phyloP scores from a whole-genome alignment of 2,797 vertebrate species.

The Sebastolobus alascanus region DNA sequence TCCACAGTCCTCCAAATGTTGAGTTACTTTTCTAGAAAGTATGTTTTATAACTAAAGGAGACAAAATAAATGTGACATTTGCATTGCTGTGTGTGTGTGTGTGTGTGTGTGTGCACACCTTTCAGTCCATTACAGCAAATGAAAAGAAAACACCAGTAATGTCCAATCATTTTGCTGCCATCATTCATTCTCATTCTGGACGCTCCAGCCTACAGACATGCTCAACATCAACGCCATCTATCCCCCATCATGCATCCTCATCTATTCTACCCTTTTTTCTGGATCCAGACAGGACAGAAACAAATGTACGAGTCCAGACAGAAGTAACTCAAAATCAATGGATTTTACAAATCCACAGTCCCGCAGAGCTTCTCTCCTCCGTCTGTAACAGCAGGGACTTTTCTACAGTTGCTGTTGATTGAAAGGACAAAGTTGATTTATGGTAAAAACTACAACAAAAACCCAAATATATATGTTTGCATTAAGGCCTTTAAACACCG shows the following conservation, averaged over 20 bases:
- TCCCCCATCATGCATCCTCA: slow-evolving; percentile 34
- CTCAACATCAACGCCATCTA: slow-evolving; percentile 19
- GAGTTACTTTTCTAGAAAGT: neutral
- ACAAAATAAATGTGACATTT: slow-evolving; percentile 48
- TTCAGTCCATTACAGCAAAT: slow-evolving; percentile 61
- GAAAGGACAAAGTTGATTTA: neutral
- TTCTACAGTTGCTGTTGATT: neutral
- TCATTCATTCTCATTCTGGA: slow-evolving; percentile 57
- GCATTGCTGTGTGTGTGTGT: neutral
- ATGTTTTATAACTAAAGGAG: slow-evolving; percentile 17
- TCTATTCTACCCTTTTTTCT: slow-evolving; percentile 34
- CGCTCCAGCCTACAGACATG: slow-evolving; percentile 13
- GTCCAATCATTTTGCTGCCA: slow-evolving; percentile 50
- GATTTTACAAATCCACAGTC: neutral
- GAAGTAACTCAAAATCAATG: slow-evolving; percentile 30
- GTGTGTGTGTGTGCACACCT: neutral
- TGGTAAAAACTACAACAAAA: neutral
- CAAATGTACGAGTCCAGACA: slow-evolving; percentile 28
- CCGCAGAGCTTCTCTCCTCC: neutral
- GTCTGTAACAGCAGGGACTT: neutral
- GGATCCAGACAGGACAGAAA: slow-evolving; percentile 18
- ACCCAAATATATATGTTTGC: neutral
- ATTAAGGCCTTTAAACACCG: neutral
- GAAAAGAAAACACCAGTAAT: slow-evolving; percentile 57
- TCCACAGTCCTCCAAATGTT: slow-evolving; percentile 1